These are phyloP conservation scores for Acanthacorydalis orientalis DNA, from an alignment of 2,888 invertebrate genomes.

Conservation along the genomic window DNA sequence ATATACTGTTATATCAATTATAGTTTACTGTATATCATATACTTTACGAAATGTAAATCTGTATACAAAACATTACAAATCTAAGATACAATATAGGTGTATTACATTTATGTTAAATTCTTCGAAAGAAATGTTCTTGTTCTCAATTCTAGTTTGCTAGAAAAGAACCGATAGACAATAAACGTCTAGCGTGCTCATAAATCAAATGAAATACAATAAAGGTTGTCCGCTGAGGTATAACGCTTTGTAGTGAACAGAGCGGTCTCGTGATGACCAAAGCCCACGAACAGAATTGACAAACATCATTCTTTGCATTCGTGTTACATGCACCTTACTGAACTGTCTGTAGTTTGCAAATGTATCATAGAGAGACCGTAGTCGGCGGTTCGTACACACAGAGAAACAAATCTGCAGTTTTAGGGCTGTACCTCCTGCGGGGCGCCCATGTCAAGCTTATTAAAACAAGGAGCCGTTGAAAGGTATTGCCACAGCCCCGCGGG, in stretches of 20 bases:
- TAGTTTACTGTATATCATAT: too few relatives aligned
- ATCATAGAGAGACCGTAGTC: not conserved
- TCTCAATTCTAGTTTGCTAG: too few relatives aligned
- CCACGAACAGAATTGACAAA: not conserved
- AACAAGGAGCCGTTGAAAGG: constrained; percentile 8
- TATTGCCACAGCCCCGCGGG: not conserved
- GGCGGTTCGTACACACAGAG: not conserved
- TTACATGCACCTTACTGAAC: not conserved
- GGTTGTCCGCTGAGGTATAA: not conserved
- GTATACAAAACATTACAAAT: too few relatives aligned
- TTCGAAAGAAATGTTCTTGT: too few relatives aligned
- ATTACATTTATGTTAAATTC: too few relatives aligned
- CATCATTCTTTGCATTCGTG: not conserved
- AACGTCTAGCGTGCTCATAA: too few relatives aligned
- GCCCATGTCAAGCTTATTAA: constrained; percentile 6
- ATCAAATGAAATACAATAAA: not conserved
- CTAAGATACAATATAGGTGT: too few relatives aligned
- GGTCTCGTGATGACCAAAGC: not conserved
- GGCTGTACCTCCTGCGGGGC: constrained; percentile 1
- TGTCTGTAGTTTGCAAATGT: too few relatives aligned
- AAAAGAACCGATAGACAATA: too few relatives aligned
- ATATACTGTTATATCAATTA: too few relatives aligned
- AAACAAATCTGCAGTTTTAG: not conserved
- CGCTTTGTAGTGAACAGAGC: not conserved
- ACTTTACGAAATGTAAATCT: too few relatives aligned